Evolutionary conservation across 2,113 vertebrate genomes (phyloP).

Genomic region (Electrona antarctica): DNA sequence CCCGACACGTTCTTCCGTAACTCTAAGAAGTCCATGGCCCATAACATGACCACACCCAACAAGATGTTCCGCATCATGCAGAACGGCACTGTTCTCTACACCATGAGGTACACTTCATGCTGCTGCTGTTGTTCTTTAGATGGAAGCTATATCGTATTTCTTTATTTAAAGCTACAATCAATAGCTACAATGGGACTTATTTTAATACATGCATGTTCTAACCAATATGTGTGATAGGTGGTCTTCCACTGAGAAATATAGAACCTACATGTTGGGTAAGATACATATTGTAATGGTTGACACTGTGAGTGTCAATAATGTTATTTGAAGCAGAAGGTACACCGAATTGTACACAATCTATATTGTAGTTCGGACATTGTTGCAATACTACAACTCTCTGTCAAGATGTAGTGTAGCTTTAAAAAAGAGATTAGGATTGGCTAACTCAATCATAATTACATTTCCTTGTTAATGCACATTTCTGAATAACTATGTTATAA

Average conservation of each 20-base stretch:
- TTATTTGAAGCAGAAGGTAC: no score
- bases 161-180: background rate
- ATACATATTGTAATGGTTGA: background rate
- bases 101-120: slow-evolving; percentile 77
- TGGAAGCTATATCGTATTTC: background rate
- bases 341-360: no score
- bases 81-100: slow-evolving; percentile 84
- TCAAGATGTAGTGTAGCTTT: no score
- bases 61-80: slow-evolving; percentile 85
- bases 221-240: no score
- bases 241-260: no score
- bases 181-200: no score
- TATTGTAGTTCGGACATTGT: no score
- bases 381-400: no score
- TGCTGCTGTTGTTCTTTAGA: background rate
- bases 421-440: no score
- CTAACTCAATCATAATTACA: no score
- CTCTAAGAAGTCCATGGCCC: slow-evolving; percentile 78
- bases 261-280: background rate
- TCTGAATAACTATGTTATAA: background rate
- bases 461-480: background rate
- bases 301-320: no score
- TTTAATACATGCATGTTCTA: no score
- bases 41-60: slow-evolving; percentile 84
- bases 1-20: slow-evolving; percentile 84